Conservation (phyloP, 2,113 vertebrate species). For the Tiliqua scincoides region DNA sequence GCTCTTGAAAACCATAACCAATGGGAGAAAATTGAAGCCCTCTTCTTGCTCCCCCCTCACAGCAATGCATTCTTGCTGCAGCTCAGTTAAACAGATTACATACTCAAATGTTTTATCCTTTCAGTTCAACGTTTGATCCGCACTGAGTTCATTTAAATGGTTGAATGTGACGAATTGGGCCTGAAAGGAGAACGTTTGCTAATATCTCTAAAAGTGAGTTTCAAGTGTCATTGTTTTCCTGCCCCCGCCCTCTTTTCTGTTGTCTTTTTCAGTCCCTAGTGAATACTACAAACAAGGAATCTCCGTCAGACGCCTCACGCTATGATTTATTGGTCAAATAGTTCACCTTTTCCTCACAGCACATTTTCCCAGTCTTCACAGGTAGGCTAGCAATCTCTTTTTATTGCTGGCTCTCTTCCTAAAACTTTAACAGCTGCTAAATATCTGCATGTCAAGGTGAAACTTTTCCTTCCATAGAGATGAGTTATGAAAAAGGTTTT, state of each 20-base stretch:
- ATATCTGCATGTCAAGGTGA: background rate
- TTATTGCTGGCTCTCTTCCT: background rate
- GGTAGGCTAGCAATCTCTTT: background rate
- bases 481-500: background rate
- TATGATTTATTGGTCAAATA: conserved; percentile 9
- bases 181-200: conserved; percentile 20
- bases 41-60: conserved; percentile 11
- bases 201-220: conserved; percentile 19
- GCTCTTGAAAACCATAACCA: conserved; percentile 65
- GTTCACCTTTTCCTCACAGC: background rate
- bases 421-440: background rate
- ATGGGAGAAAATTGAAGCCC: conserved; percentile 65
- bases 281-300: background rate
- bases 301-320: background rate
- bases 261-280: conserved; percentile 1
- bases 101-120: conserved; percentile 45
- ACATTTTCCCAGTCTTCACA: background rate
- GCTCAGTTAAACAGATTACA: conserved; percentile 42
- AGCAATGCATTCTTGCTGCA: background rate
- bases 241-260: background rate
- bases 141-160: conserved; percentile 35
- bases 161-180: background rate
- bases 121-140: conserved; percentile 35
- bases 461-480: background rate
- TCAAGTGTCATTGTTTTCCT: conserved; percentile 31